Percentiles rank a stretch among this genome's conserved stretches.
phyloP scores from a whole-genome alignment of 2,888 invertebrate genomes.

The Cosmopolites sordidus region DNA sequence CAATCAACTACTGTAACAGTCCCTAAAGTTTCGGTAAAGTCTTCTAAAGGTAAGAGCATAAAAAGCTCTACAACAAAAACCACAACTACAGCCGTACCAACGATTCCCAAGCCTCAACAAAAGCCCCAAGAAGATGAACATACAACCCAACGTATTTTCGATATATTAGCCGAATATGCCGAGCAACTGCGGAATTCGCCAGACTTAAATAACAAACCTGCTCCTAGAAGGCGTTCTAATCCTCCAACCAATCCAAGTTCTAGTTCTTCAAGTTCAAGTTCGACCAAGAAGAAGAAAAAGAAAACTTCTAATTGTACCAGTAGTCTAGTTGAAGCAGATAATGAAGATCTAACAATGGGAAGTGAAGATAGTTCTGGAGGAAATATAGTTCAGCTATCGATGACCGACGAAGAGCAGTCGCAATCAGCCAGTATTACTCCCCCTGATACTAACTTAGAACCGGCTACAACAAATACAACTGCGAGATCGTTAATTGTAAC shows the following conservation, averaged over 20 bases:
- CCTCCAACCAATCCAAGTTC: constrained; percentile 68
- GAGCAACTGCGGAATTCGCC: constrained; percentile 77
- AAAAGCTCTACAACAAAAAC: constrained; percentile 54
- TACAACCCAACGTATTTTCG: constrained; percentile 74
- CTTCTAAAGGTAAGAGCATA: constrained; percentile 54
- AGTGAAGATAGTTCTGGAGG: constrained; percentile 76
- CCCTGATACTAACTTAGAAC: constrained; percentile 46
- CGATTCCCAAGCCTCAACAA: constrained; percentile 63
- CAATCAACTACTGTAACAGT: constrained; percentile 51
- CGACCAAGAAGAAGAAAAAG: constrained; percentile 53
- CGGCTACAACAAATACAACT: constrained; percentile 29
- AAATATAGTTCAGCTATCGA: constrained; percentile 52
- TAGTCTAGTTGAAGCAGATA: constrained; percentile 45
- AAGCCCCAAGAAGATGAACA: constrained; percentile 79
- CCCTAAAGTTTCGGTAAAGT: constrained; percentile 38
- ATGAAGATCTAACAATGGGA: constrained; percentile 69
- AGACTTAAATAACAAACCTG: constrained; percentile 74
- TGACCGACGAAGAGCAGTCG: constrained; percentile 57
- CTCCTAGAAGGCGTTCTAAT: constrained; percentile 70
- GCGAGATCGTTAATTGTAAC: constrained; percentile 41
- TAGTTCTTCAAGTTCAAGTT: constrained; percentile 63
- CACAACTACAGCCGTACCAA: constrained; percentile 60
- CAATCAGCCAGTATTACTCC: constrained; percentile 37
- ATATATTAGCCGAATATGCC: constrained; percentile 74
- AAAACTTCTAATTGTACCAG: constrained; percentile 43